phyloP scores from a whole-genome alignment of 2,113 vertebrate genomes.

The Phaethornis superciliosus region DNA sequence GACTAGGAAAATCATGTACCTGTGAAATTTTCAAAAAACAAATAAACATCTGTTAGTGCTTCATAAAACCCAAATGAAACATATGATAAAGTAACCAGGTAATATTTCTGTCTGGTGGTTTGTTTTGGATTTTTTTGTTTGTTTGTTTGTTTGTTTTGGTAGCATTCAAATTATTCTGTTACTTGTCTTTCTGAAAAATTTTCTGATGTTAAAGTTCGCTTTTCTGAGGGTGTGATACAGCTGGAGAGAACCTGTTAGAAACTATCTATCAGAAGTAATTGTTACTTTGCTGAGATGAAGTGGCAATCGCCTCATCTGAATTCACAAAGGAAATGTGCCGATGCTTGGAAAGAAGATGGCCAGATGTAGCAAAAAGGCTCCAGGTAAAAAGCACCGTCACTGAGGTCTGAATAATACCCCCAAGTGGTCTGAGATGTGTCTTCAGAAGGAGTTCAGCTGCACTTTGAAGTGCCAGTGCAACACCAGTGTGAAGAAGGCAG shows the following conservation, averaged over 20 bases:
- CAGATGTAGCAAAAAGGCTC: not conserved
- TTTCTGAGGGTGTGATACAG: not conserved
- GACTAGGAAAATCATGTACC: not conserved
- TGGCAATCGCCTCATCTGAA: not conserved
- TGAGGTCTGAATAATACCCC: not conserved
- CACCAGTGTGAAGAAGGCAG: not conserved
- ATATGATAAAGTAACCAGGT: not conserved
- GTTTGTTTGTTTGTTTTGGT: not conserved
- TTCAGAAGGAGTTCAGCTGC: not conserved
- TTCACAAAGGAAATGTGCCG: not conserved
- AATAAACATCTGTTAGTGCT: not conserved
- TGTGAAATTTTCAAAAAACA: not conserved
- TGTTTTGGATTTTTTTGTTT: too few relatives aligned
- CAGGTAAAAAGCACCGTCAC: not conserved
- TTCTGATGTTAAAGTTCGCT: not conserved
- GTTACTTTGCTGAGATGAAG: not conserved
- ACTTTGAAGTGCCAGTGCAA: not conserved
- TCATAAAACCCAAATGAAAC: not conserved
- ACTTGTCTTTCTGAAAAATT: not conserved
- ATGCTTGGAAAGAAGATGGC: not conserved
- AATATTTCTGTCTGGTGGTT: not conserved
- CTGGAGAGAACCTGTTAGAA: not conserved
- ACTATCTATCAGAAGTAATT: not conserved
- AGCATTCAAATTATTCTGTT: not conserved
- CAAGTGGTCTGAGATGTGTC: not conserved